Evolutionary conservation across 2,888 invertebrate genomes (phyloP).

Genomic region (Resseliella maxima): DNA sequence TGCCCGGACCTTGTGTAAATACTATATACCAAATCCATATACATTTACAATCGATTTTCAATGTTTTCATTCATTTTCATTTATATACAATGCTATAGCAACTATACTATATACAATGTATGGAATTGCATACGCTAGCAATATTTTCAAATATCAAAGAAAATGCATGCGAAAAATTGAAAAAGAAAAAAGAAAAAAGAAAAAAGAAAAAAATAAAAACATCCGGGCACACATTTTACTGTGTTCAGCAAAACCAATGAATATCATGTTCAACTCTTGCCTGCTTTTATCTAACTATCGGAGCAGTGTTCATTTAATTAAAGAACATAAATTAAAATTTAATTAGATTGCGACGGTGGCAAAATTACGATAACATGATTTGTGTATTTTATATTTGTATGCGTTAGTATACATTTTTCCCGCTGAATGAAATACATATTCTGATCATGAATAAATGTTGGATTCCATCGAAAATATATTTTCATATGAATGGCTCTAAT

Average conservation of each 20-base stretch:
- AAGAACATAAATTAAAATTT: conserved; percentile 26
- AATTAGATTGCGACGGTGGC: conserved; percentile 35
- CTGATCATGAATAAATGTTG: conserved; percentile 22
- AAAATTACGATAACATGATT: conserved; percentile 3
- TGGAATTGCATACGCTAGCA: background rate
- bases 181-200: background rate
- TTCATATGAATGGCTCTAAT: too few relatives aligned
- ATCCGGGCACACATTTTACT: background rate
- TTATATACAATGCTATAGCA: background rate
- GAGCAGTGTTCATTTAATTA: conserved; percentile 10
- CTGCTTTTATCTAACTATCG: background rate
- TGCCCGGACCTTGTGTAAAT: conserved; percentile 27
- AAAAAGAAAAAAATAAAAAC: background rate
- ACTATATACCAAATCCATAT: background rate
- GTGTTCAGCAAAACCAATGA: background rate
- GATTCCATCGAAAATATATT: background rate
- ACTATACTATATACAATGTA: background rate
- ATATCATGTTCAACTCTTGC: background rate
- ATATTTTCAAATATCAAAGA: background rate
- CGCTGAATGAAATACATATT: conserved; percentile 30
- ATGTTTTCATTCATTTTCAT: background rate
- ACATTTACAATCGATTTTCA: background rate
- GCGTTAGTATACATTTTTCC: background rate
- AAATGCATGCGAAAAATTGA: background rate
- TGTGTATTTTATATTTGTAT: background rate